phyloP scores from a whole-genome alignment of 2,113 vertebrate genomes.

The human (Homo sapiens) region GRCh38 chr6:101109001-101109500 shows the following conservation, averaged over 20 bases:
- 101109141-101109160: not conserved
- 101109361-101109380: slow-evolving; percentile 16
- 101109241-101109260: not conserved
- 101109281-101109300: not conserved
- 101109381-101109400: no score
- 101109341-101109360: not conserved
- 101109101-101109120: not conserved
- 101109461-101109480: rapidly evolving
- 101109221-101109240: not conserved
- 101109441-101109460: not conserved
- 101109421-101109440: no score
- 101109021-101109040: slow-evolving; percentile 18
- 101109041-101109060: not conserved
- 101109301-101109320: not conserved
- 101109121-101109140: not conserved
- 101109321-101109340: not conserved
- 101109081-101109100: not conserved
- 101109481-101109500: no score
- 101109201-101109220: not conserved
- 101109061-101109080: not conserved
- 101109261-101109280: not conserved
- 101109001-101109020: slow-evolving; percentile 9
- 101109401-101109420: no score
- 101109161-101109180: not conserved
- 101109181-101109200: not conserved